Evolutionary conservation across 2,113 vertebrate species (phyloP).

Genomic region (Ciconia stormi): DNA sequence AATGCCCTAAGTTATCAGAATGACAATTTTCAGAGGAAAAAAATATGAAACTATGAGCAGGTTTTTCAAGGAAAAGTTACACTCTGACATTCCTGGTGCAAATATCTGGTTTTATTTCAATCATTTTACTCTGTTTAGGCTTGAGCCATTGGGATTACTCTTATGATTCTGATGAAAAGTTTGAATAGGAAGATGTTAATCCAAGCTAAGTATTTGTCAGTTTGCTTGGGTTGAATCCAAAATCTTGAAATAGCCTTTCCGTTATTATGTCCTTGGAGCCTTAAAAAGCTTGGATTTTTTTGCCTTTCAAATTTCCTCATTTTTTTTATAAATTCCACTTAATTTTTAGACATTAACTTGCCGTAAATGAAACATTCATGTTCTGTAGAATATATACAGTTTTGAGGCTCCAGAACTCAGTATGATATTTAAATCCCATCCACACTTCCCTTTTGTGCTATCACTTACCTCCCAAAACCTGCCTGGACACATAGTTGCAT

Average conservation of each 20-base stretch:
- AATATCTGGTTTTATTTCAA: not conserved
- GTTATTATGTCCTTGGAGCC: not conserved
- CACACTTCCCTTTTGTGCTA: not conserved
- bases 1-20: accelerated
- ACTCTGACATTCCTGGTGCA: not conserved
- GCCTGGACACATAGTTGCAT: not conserved
- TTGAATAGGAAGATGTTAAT: not conserved
- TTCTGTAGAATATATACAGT: not conserved
- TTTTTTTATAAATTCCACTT: not conserved
- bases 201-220: not conserved
- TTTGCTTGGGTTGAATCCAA: not conserved
- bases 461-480: not conserved
- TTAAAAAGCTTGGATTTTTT: not conserved
- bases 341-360: not conserved
- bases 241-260: not conserved
- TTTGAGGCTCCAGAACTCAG: not conserved
- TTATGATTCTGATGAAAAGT: not conserved
- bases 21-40: not conserved
- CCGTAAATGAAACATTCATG: not conserved
- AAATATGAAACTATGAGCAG: accelerated
- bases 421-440: not conserved
- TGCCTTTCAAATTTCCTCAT: not conserved
- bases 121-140: not conserved
- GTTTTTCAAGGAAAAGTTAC: not conserved
- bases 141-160: accelerated